These are phyloP conservation scores for Lucilia cuprina DNA, from an alignment of 1,140 invertebrate species.

Conservation along the genomic window DNA sequence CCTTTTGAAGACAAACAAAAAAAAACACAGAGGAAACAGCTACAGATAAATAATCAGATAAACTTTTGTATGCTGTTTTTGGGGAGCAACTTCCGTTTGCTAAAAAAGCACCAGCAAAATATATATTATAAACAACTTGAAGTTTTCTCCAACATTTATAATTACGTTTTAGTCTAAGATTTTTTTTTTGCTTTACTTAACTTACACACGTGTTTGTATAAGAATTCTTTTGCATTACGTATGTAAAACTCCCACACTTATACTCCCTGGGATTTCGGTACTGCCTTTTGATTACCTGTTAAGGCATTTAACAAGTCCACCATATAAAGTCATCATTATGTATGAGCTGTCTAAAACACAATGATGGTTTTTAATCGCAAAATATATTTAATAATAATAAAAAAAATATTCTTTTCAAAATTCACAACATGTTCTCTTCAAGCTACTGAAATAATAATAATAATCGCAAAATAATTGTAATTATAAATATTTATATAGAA, in stretches of 20 bases:
- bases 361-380: background rate
- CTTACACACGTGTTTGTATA: background rate
- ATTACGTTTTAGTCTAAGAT: too few relatives aligned
- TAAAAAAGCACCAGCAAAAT: too few relatives aligned
- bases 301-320: background rate
- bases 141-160: too few relatives aligned
- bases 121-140: too few relatives aligned
- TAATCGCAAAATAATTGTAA: conserved; percentile 15
- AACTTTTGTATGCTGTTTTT: background rate
- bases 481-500: background rate
- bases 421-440: background rate
- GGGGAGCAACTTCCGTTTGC: background rate
- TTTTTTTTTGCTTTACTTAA: background rate
- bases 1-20: background rate
- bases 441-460: background rate
- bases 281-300: background rate
- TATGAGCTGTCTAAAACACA: background rate
- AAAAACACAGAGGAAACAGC: background rate
- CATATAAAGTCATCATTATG: conserved; percentile 15
- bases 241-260: background rate
- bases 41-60: background rate
- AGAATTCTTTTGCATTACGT: background rate
- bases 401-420: background rate
- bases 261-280: background rate
- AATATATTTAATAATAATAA: background rate